phyloP scores from a whole-genome alignment of 1,140 invertebrate species.

The Trichonephila clavipes region DNA sequence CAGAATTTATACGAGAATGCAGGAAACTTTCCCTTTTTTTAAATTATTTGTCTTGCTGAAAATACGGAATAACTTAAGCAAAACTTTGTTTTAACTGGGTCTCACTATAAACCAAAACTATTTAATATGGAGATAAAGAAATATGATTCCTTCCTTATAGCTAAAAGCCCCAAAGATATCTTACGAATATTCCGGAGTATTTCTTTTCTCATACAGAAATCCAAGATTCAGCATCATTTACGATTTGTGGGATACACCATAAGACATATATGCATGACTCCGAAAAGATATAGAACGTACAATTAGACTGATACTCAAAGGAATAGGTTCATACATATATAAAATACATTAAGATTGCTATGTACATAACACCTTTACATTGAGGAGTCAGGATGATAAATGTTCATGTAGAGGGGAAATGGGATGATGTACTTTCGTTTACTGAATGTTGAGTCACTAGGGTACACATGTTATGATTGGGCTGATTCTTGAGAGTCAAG shows the following conservation, averaged over 20 bases:
- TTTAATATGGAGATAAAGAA: too few species aligned
- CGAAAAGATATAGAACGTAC: conserved; percentile 43
- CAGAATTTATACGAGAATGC: too few species aligned
- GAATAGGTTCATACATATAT: conserved; percentile 51
- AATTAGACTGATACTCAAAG: conserved; percentile 34
- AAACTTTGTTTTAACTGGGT: too few species aligned
- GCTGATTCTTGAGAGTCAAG: too few species aligned
- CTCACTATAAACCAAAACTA: too few species aligned
- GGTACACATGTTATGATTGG: background rate
- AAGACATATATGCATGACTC: conserved; percentile 7
- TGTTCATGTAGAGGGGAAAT: conserved; percentile 25
- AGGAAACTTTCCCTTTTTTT: too few species aligned
- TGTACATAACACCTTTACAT: conserved; percentile 51
- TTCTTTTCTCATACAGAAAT: background rate
- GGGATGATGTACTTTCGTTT: conserved; percentile 31
- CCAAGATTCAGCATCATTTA: conserved; percentile 3
- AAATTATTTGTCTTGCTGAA: too few species aligned
- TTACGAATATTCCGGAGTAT: background rate
- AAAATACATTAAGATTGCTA: conserved; percentile 55
- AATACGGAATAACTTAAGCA: too few species aligned
- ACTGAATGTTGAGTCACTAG: conserved; percentile 8
- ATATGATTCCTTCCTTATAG: background rate
- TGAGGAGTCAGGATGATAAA: conserved; percentile 51
- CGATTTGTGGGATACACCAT: conserved; percentile 11
- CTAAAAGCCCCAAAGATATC: background rate